These are phyloP conservation scores for Lumbricus terrestris DNA, from an alignment of 2,888 invertebrate species.

Conservation along the genomic window DNA sequence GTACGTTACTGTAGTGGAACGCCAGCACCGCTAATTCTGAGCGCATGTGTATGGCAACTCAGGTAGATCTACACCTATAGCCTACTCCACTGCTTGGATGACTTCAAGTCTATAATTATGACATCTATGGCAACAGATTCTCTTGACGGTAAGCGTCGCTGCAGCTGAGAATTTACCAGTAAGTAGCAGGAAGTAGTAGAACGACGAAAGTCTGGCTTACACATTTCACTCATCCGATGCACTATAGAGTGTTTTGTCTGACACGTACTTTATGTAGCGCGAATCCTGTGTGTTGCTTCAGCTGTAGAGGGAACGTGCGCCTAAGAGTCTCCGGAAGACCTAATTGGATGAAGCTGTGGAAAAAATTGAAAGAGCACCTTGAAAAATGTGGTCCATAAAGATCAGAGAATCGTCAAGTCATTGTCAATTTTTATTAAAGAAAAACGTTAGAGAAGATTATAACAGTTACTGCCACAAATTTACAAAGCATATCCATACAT, in stretches of 20 bases:
- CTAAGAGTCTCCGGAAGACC: not conserved
- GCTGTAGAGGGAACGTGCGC: not conserved
- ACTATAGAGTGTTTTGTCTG: not conserved
- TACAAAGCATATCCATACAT: too few species aligned
- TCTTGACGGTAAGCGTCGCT: not conserved
- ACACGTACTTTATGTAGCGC: not conserved
- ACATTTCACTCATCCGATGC: not conserved
- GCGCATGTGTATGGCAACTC: not conserved
- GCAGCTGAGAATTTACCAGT: not conserved
- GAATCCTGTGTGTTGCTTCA: not conserved
- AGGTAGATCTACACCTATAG: not conserved
- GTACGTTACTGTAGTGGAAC: not conserved
- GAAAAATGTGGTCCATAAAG: too few species aligned
- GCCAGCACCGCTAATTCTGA: not conserved
- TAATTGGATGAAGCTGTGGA: not conserved
- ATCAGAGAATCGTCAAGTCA: too few species aligned
- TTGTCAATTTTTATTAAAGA: too few species aligned
- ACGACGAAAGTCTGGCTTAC: not conserved
- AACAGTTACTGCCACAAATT: too few species aligned
- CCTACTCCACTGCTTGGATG: not conserved
- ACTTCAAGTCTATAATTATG: not conserved
- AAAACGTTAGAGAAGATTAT: too few species aligned
- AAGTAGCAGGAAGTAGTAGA: not conserved
- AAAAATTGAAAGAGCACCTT: not conserved
- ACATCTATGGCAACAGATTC: not conserved